phyloP scores from a whole-genome alignment of 2,113 vertebrate species.

The Phocoena phocoena region DNA sequence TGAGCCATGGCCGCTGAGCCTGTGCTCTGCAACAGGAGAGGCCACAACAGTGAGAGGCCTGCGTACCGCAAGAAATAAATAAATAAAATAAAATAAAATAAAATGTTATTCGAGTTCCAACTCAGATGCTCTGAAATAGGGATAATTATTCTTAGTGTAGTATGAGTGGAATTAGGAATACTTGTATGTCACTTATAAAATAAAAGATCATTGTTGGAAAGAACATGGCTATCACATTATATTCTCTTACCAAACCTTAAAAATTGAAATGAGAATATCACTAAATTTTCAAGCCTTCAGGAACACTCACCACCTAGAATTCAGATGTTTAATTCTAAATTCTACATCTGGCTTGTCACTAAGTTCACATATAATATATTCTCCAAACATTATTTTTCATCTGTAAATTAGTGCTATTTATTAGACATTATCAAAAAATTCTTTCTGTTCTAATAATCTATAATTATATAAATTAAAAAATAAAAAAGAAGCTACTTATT shows the following conservation, averaged over 20 bases:
- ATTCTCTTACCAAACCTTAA: background rate
- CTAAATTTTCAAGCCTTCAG: background rate
- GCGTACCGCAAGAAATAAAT: rapidly evolving
- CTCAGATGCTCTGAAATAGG: background rate
- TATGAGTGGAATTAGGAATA: background rate
- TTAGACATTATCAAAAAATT: background rate
- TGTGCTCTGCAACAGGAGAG: too few species aligned
- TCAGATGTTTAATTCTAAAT: background rate
- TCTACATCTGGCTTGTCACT: background rate
- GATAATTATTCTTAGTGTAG: background rate
- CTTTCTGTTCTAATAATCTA: background rate
- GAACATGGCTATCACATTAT: background rate
- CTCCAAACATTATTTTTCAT: background rate
- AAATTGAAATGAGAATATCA: background rate
- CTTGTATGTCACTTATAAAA: background rate
- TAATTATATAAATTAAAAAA: background rate
- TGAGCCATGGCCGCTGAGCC: too few species aligned
- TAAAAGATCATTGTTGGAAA: background rate
- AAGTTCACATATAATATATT: background rate
- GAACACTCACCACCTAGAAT: background rate
- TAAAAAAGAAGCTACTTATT: background rate
- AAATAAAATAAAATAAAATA: too few species aligned
- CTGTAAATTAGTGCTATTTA: background rate
- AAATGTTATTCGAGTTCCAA: background rate
- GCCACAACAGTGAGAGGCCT: too few species aligned